These are phyloP conservation scores for Euura saliciscinereae DNA, from an alignment of 1,140 invertebrate species.

Conservation along the genomic window DNA sequence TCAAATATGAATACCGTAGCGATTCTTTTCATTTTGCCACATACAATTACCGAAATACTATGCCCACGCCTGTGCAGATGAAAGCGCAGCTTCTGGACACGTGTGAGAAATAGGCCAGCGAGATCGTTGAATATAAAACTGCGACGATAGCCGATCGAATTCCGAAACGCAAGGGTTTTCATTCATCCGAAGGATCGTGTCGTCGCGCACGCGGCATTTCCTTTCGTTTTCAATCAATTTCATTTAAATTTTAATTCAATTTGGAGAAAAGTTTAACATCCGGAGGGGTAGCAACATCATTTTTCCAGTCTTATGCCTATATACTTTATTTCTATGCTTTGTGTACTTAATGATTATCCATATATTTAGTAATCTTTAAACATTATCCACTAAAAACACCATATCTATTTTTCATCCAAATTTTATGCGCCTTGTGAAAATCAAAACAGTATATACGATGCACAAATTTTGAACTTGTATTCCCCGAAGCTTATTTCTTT, in stretches of 20 bases:
- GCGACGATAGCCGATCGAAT: too few species aligned
- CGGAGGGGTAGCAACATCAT: not conserved
- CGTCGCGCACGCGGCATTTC: too few species aligned
- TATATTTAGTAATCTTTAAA: constrained; percentile 57
- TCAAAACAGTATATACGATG: not conserved
- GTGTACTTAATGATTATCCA: constrained; percentile 59
- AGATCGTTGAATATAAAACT: too few species aligned
- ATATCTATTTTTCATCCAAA: constrained; percentile 36
- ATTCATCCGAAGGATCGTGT: too few species aligned
- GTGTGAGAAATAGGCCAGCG: too few species aligned
- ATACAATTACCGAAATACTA: too few species aligned
- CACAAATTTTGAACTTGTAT: not conserved
- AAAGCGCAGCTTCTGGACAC: too few species aligned
- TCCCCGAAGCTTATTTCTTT: not conserved
- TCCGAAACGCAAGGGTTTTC: too few species aligned
- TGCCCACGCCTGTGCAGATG: too few species aligned
- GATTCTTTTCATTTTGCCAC: constrained; percentile 14
- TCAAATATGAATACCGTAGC: constrained; percentile 23
- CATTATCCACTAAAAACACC: constrained; percentile 58
- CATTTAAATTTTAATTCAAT: constrained; percentile 11
- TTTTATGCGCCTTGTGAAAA: constrained; percentile 19
- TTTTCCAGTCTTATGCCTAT: constrained; percentile 48
- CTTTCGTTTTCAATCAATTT: not conserved
- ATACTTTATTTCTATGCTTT: constrained; percentile 52
- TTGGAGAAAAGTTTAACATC: constrained; percentile 18